Percentiles rank a stretch among this genome's conserved stretches.
Evolutionary conservation across 2,797 vertebrate species (phyloP).

Genomic region (Cephalopachus bancanus): DNA sequence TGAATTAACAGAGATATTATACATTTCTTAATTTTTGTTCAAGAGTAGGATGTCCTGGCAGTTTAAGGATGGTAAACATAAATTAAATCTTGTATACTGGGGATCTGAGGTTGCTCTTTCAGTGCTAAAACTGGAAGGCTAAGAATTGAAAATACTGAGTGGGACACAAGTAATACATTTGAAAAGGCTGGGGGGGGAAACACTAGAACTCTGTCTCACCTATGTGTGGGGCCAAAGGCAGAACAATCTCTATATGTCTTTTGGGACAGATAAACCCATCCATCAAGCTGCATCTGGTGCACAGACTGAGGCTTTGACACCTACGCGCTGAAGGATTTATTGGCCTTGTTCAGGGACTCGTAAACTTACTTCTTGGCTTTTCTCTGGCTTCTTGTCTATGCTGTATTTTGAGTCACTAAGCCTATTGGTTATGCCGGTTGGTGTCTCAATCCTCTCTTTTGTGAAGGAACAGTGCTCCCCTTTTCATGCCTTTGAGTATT

Average conservation of each 20-base stretch:
- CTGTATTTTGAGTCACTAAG: conserved; percentile 57
- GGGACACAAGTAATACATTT: neutral
- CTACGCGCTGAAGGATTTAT: conserved; percentile 73
- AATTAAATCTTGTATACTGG: neutral
- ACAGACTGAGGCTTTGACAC: conserved; percentile 61
- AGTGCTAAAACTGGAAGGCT: conserved; percentile 32
- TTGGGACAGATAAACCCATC: conserved; percentile 76
- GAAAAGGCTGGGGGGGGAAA: neutral
- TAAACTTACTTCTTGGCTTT: conserved; percentile 72
- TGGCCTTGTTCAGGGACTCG: conserved; percentile 52
- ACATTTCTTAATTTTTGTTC: conserved; percentile 20
- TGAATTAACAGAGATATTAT: neutral
- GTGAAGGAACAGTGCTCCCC: conserved; percentile 9
- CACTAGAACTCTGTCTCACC: conserved; percentile 46
- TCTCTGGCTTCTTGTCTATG: conserved; percentile 61
- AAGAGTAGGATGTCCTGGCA: neutral
- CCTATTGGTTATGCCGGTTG: conserved; percentile 64
- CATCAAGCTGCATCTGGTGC: conserved; percentile 63
- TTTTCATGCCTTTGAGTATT: conserved; percentile 28
- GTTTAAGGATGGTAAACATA: neutral
- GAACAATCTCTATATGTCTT: conserved; percentile 69
- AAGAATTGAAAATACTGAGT: conserved; percentile 28
- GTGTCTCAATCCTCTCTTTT: conserved; percentile 57
- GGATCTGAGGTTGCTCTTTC: neutral
- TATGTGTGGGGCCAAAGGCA: conserved; percentile 61